Conservation (phyloP, 2,888 invertebrate species). For the Ditylenchus weischeri region DNA sequence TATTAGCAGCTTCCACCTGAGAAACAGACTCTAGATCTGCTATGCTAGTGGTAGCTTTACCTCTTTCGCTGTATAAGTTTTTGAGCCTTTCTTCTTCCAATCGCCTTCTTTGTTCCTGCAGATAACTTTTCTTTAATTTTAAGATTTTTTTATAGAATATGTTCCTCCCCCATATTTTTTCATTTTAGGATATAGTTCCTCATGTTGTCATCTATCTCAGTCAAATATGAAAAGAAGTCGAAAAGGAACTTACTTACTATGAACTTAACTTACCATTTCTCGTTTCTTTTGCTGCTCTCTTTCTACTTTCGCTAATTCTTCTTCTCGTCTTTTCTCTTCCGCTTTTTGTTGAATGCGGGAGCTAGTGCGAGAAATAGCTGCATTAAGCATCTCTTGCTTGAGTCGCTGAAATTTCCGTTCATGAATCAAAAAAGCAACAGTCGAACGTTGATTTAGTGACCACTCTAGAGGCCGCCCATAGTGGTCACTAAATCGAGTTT, state of each 20-base stretch:
- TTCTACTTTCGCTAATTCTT: constrained; percentile 12
- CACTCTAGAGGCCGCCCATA: background rate
- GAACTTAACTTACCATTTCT: constrained; percentile 4
- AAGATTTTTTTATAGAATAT: too few relatives aligned
- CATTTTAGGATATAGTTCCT: too few relatives aligned
- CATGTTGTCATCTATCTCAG: too few relatives aligned
- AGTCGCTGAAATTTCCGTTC: constrained; percentile 13
- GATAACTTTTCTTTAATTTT: too few relatives aligned
- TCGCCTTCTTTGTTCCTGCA: background rate
- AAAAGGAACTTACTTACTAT: too few relatives aligned
- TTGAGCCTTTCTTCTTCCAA: constrained; percentile 1
- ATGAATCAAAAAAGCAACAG: background rate
- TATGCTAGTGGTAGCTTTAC: background rate
- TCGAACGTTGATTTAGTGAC: background rate
- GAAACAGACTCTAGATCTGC: background rate
- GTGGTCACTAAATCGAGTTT: background rate
- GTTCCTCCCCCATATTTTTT: too few relatives aligned
- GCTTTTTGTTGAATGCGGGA: background rate
- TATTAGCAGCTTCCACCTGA: background rate
- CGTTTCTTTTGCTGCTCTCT: constrained; percentile 18
- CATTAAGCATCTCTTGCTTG: constrained; percentile 11
- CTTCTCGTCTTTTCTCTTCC: constrained; percentile 18
- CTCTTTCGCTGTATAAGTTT: too few relatives aligned
- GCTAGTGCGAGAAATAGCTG: constrained; percentile 9
- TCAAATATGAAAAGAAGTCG: too few relatives aligned